These are phyloP conservation scores for Erynnis tages DNA, from an alignment of 2,888 invertebrate genomes.

Conservation along the genomic window DNA sequence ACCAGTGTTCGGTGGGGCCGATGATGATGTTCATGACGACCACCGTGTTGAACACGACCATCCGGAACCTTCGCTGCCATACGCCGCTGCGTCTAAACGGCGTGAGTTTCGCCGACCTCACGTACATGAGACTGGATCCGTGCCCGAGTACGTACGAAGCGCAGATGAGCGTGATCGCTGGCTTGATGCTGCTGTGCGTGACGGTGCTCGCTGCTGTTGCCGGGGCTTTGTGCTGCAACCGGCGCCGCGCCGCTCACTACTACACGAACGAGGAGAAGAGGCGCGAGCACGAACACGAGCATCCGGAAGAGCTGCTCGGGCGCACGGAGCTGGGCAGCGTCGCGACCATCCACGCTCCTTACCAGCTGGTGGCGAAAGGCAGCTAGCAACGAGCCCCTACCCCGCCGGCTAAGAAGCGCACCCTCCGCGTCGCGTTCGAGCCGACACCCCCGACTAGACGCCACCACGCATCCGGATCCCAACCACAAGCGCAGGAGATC, in stretches of 20 bases:
- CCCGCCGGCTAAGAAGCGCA: slow-evolving; percentile 38
- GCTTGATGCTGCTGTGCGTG: slow-evolving; percentile 63
- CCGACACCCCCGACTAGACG: slow-evolving; percentile 34
- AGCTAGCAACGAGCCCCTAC: slow-evolving; percentile 63
- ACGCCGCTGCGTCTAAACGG: slow-evolving; percentile 81
- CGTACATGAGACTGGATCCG: slow-evolving; percentile 55
- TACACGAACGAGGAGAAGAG: slow-evolving; percentile 90
- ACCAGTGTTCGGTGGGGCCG: slow-evolving; percentile 82
- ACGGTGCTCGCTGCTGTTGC: slow-evolving; percentile 77
- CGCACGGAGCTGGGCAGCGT: slow-evolving; percentile 61
- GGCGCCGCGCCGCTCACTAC: slow-evolving; percentile 86
- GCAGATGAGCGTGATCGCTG: slow-evolving; percentile 80
- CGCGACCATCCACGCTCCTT: slow-evolving; percentile 68
- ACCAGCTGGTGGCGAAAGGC: slow-evolving; percentile 54
- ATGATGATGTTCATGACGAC: slow-evolving; percentile 81
- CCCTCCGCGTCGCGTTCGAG: slow-evolving; percentile 40
- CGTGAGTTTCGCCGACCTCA: slow-evolving; percentile 47
- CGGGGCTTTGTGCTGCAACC: slow-evolving; percentile 84
- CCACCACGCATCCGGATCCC: slow-evolving; percentile 30
- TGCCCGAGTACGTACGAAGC: slow-evolving; percentile 79
- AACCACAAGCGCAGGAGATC: not conserved
- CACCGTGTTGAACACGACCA: slow-evolving; percentile 72
- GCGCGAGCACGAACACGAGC: slow-evolving; percentile 62
- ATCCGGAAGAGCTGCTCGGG: slow-evolving; percentile 62
- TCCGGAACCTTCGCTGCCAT: slow-evolving; percentile 80